phyloP scores from a whole-genome alignment of 2,797 vertebrate genomes.

The Melanotaenia boesemani region DNA sequence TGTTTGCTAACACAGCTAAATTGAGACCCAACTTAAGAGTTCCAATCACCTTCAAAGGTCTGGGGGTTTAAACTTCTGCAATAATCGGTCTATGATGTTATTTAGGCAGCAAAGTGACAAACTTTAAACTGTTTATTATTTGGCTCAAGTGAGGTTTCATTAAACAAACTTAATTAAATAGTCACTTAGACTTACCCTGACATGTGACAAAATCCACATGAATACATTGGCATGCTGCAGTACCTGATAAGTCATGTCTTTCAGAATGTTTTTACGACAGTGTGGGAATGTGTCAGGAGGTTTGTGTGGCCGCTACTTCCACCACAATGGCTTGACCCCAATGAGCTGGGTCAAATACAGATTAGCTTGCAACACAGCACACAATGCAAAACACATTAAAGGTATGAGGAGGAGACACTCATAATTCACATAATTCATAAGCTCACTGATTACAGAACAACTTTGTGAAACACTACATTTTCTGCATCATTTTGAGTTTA shows the following conservation, averaged over 20 bases:
- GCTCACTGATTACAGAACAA: not conserved
- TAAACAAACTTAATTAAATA: not conserved
- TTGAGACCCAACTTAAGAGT: slow-evolving; percentile 41
- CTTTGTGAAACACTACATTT: not conserved
- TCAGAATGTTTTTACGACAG: slow-evolving; percentile 25
- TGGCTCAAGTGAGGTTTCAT: not conserved
- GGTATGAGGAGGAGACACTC: slow-evolving; percentile 15
- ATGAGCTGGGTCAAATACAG: slow-evolving; percentile 54
- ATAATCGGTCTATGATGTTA: slow-evolving; percentile 11
- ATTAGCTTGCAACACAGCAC: slow-evolving; percentile 58
- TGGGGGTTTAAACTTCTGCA: slow-evolving; percentile 24
- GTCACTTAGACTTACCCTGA: not conserved
- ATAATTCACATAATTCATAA: slow-evolving; percentile 17
- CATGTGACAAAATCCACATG: not conserved
- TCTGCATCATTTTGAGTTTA: not conserved
- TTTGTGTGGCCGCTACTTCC: slow-evolving; percentile 31
- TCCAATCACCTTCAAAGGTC: slow-evolving; percentile 29
- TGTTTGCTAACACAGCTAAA: slow-evolving; percentile 65
- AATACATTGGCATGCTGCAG: not conserved
- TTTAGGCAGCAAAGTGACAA: not conserved
- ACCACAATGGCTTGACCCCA: slow-evolving; percentile 28
- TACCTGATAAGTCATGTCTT: slow-evolving; percentile 21
- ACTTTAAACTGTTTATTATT: not conserved
- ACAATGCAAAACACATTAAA: slow-evolving; percentile 36
- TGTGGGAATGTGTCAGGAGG: slow-evolving; percentile 41